Evolutionary conservation across 2,888 invertebrate genomes (phyloP), one percentile per base, ranked within the genome.

Genomic region (Calliphora vomitoria): DNA sequence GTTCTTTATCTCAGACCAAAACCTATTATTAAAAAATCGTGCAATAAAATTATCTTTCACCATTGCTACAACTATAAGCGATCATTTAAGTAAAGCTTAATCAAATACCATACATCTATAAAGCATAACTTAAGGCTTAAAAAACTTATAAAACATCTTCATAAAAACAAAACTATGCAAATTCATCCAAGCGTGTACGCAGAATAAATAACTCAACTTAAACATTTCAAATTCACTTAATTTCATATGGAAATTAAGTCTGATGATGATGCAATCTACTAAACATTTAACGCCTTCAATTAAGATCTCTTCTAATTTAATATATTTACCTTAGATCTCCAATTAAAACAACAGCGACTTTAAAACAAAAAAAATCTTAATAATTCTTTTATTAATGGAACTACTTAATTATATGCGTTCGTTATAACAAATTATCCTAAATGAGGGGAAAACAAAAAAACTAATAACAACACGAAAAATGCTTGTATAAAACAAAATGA

Each of bases 391-490:
- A 64, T 62, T 72, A 64, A 71, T 50, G 62, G 11, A 53, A 53
- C 71, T 53, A 81, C 62, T 62, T 60, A 71, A 50, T 62, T 50
- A 72, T 41, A 50, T 35, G 47, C n/a, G 31, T 50, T 47, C 50
- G 80, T 20, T 80, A 41, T 41, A 76, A 60, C 8, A 76, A 76
- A 60, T 53, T 75, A 69, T 44, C 8, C 47, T 79, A 81, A 79
- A 72, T 82, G n/a, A 53, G n/a, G 35, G 8, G 8, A 35, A 68
- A 31, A 5, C 60, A 31, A 47, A 38, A 53, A 44, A 38, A 62
- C n/a, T 41, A 71, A 60, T 47, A 79, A 71, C 62, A 84, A 79
- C 60, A 71, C 47, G 68, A 71, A 60, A 55, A 64, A 64, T 64
- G 8, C 3, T 58, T 1, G 8, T 50, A 8, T 53, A 81, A 81